These are phyloP conservation scores for Tympanoctomys barrerae DNA, from an alignment of 2,797 vertebrate species.

Conservation along the genomic window DNA sequence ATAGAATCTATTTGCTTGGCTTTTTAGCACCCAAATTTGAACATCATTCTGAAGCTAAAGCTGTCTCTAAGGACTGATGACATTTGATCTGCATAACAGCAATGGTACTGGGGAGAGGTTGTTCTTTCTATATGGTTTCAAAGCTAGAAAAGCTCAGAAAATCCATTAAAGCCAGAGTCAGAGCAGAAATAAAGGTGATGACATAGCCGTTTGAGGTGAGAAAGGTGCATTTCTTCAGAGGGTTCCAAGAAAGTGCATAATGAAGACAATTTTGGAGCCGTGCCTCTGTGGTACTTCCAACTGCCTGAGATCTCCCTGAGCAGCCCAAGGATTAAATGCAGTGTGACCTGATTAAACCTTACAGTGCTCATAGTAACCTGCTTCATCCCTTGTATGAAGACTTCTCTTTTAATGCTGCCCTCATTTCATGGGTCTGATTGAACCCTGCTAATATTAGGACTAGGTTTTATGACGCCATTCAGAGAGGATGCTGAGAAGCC, in stretches of 20 bases:
- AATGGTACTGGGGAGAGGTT: slow-evolving; percentile 62
- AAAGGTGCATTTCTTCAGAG: slow-evolving; percentile 81
- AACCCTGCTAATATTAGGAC: not conserved
- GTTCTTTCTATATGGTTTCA: slow-evolving; percentile 69
- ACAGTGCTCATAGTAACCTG: not conserved
- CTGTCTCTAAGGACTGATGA: slow-evolving; percentile 68
- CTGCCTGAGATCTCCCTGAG: slow-evolving; percentile 74
- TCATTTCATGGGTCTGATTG: not conserved
- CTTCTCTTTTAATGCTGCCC: not conserved
- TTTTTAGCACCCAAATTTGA: slow-evolving; percentile 64
- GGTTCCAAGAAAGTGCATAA: slow-evolving; percentile 74
- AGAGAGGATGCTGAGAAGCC: slow-evolving; percentile 62
- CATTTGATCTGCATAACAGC: slow-evolving; percentile 77
- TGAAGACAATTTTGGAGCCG: slow-evolving; percentile 83
- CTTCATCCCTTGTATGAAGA: not conserved
- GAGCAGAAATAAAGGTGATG: slow-evolving; percentile 79
- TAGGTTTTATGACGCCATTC: slow-evolving; percentile 74
- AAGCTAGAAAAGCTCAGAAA: slow-evolving; percentile 77
- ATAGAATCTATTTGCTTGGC: slow-evolving; percentile 76
- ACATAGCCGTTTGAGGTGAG: slow-evolving; percentile 78
- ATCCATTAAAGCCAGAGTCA: slow-evolving; percentile 81
- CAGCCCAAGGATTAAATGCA: slow-evolving; percentile 79
- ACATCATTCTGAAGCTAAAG: slow-evolving; percentile 70
- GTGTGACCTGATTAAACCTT: slow-evolving; percentile 80
- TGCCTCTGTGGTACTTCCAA: slow-evolving; percentile 60